Evolutionary conservation across 1,140 invertebrate species (phyloP), one percentile per base, ranked within the genome.

Genomic region (Colletes gigas): DNA sequence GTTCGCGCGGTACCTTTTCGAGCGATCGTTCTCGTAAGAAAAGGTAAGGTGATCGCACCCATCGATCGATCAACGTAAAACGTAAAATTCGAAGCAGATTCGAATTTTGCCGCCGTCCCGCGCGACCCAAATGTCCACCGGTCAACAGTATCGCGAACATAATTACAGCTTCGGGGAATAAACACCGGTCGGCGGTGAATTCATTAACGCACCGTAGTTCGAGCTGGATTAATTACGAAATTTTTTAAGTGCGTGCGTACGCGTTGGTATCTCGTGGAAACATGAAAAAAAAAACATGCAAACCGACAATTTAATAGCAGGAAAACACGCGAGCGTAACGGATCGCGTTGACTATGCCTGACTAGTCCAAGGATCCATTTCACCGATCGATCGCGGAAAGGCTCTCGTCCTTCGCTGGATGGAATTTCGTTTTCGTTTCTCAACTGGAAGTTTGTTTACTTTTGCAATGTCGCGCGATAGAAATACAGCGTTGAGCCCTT

Each of bases 151-250:
- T 12, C 44, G 44, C 44, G 3, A 44, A 12, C 3, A 12, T 52
- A 68, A 68, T 68, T 68, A 30, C n/a, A 14, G 7, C 30, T 10
- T 63, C 14, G 3, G 57, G 19, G 19, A 14, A n/a, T 3, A 30
- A 4, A 30, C n/a, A 19, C 19, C 19, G 9, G 39, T 59, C 19
- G 21, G 7, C 69, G n/a, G 41, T 17, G 10, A 72, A 62, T 62
- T 62, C 57, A 62, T 72, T 72, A 62, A 62, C 70, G 10, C 41
- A 57, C 44, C 41, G 9, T 62, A 4, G 59, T 9, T 7, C 14
- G 14, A 14, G 44, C 19, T 60, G 19, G 70, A 62, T 78, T 83
- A 84, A 84, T 84, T 83, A 84, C 39, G 5, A 73, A 52, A 83
- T 69, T 65, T 30, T 19, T 30, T 19, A 12, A 71, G n/a, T 47